Evolutionary conservation across 2,113 vertebrate genomes (phyloP).

Genomic region (Geothlypis trichas): DNA sequence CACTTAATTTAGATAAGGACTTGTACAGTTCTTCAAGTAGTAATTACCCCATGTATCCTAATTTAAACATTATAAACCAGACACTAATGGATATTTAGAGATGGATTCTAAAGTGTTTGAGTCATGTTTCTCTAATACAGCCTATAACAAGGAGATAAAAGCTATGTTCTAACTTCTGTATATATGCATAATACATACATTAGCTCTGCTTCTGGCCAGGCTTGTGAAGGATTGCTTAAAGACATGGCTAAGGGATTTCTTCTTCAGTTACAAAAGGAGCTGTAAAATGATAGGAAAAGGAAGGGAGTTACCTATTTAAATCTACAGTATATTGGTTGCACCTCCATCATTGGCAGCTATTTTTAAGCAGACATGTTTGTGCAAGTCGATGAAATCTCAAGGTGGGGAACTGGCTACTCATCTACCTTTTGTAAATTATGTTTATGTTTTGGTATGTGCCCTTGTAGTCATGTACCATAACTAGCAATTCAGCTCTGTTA

Average conservation of each 20-base stretch:
- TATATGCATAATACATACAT: neutral
- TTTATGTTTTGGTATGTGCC: neutral
- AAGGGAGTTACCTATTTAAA: neutral
- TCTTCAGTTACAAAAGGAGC: neutral
- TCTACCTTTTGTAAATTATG: neutral
- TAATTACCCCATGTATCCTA: neutral
- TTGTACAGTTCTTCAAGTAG: slow-evolving; percentile 35
- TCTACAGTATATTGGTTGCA: neutral
- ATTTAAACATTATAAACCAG: slow-evolving; percentile 51
- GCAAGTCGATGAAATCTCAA: neutral
- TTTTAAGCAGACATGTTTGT: neutral
- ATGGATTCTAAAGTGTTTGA: neutral
- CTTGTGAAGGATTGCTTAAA: neutral
- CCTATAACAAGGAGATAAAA: neutral
- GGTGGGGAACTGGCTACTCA: neutral
- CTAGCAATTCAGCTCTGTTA: neutral
- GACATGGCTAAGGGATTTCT: neutral
- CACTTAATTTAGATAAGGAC: slow-evolving; percentile 54
- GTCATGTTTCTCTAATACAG: neutral
- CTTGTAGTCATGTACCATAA: neutral
- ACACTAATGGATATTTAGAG: slow-evolving; percentile 24
- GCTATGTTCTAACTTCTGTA: neutral
- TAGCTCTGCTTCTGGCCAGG: neutral
- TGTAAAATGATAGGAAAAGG: neutral
- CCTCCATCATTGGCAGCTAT: neutral